Evolutionary conservation across 2,888 invertebrate genomes (phyloP), one percentile per base, ranked within the genome.

Genomic region (Agonopterix alstromeriana): DNA sequence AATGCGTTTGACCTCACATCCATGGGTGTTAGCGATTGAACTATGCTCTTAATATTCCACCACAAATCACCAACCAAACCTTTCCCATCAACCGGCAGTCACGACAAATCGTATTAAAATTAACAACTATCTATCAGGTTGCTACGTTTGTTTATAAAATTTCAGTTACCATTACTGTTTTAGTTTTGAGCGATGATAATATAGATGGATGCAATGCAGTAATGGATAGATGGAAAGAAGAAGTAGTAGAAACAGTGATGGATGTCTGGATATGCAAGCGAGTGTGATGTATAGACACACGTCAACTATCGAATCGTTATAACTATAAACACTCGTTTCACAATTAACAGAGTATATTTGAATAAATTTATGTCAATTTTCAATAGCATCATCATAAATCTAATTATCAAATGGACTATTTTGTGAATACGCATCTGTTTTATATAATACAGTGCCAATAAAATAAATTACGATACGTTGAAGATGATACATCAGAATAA

Each of bases 1-100:
- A 87, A 87, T 86, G 87, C 70, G 69, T 83, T 83, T 85, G 86
- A 87, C 87, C 86, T 63, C 76, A 62, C 77, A 77, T 80, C 72
- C 61, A 69, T 75, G 73, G 71, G 77, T 81, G 82, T 82, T 82
- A 85, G 76, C 77, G 59, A 76, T 79, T 83, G 83, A 85, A 82
- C 85, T 77, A 71, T 74, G 81, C 79, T 82, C 81, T 67, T 83
- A 83, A 85, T 82, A 80, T 73, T 74, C 63, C 70, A 60, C 71
- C 74, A 84, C 84, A 79, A 83, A 86, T 86, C 82, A 83, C 78
- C 74, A 73, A 55, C 65, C 63, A 71, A 75, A 69, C 70, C 63
- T 75, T 81, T 82, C 82, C 84, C 82, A 84, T 77, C 77, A 74
- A 75, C 73, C 73, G 64, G 72, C 72, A 79, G 86, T 86, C 87